Evolutionary conservation across 2,888 invertebrate genomes (phyloP), one percentile per base, ranked within the genome.

Genomic region (Scaptomyza parva): DNA sequence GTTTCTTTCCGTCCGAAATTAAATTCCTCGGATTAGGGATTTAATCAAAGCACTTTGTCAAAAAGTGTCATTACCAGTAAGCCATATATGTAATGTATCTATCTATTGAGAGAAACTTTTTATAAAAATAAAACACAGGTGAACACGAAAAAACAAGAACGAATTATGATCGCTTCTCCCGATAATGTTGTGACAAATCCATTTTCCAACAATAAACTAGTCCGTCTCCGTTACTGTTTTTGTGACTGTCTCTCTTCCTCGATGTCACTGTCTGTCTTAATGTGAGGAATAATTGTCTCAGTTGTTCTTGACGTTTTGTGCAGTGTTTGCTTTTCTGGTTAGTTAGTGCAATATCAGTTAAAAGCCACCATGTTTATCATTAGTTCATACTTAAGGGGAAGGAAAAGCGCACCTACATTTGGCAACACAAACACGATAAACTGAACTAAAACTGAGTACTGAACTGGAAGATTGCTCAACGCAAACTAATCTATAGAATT

Each of bases 391-490:
- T 20, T 41, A 50, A 43, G 51, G 40, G 8, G 14, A 37, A 26
- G 37, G 35, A 63, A 65, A 48, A 57, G 77, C 64, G 77, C 64
- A 86, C 86, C 86, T 87, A 85, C 85, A 86, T 63, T 37, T 55
- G 66, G 75, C 28, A 18, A 30, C 80, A 85, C 81, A 63, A 58
- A 72, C 84, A 84, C 85, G 72, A 70, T 18, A 55, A 78, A 37
- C 37, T 37, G 53, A 78, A 37, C 37, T 37, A 65, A 65, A 71
- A 73, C 66, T 76, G 82, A 84, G 88, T 69, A 85, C 84, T 88
- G 84, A 85, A 85, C 84, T 85, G 84, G 84, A 85, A 88, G 88
- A 88, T 88, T 88, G 84, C 88, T 88, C 71, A 88, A 88, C 76
- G 84, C 88, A 88, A 85, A 85, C 84, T 85, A 88, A 86, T 85